Evolutionary conservation across 2,113 vertebrate species (phyloP), one percentile per base, ranked within the genome.

Genomic region (Neodon shergylaensis): DNA sequence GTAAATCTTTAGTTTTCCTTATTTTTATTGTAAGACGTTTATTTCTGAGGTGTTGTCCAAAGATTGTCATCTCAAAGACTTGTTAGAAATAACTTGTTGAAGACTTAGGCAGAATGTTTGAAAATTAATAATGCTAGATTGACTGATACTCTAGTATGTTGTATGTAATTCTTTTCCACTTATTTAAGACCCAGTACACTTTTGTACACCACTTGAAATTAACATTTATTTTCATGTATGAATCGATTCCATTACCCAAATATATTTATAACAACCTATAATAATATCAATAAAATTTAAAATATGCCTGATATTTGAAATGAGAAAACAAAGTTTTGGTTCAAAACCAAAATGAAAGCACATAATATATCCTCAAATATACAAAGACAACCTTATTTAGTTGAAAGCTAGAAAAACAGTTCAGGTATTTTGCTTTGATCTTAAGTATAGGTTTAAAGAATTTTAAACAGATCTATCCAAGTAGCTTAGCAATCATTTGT

Each of bases 1-100:
- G 44, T 63, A 12, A 13, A 94, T 0, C 3, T 66, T 90, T 76
- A 22, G 4, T 19, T 92, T 7, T 49, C 85, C 91, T 91, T 19
- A 47, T 21, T 79, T 92, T 91, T n/a, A 82, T 68, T 95, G 13
- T 83, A 87, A 96, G 76, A 36, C 9, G 1, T 52, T 77, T 90
- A 61, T 94, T 91, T 85, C 36, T 42, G 2, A 54, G 19, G 5
- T 49, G 14, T 83, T 74, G 22, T 5, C 0, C 2, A 49, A 11
- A 49, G 5, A 17, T 81, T 49, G 76, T 90, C 52, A 74, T 28
- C 8, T 72, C 16, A 63, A 39, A 83, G 0, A 28, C 1, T 70
- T 88, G 22, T 39, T 83, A 66, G 17, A 44, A 90, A 76, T 42
- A 91, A 89, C 63, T 26, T 28, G 10, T 5, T 89, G 28, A 63